Evolutionary conservation across 2,888 invertebrate genomes (phyloP).

Genomic region (Spatulosminthurus flaviceps): DNA sequence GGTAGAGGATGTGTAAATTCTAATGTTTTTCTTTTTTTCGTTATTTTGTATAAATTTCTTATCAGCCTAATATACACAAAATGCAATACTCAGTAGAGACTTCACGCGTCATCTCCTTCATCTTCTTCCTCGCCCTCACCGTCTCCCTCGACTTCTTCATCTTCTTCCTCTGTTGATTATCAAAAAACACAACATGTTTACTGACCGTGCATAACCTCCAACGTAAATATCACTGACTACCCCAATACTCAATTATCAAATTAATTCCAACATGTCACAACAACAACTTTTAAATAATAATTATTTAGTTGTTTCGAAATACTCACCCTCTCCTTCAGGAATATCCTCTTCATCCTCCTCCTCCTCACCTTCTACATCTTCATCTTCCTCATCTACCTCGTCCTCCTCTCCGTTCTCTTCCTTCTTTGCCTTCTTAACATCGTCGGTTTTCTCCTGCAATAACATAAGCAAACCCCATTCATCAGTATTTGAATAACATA

Average conservation of each 20-base stretch:
- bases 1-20: constrained; percentile 46
- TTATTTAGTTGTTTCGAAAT: constrained; percentile 8
- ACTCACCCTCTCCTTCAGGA: constrained; percentile 63
- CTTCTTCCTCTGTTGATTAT: constrained; percentile 64
- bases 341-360: constrained; percentile 73
- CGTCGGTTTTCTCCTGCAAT: constrained; percentile 76
- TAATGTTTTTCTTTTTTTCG: constrained; percentile 46
- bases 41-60: constrained; percentile 46
- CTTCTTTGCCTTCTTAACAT: constrained; percentile 81
- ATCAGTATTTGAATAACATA: no score
- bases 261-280: not conserved
- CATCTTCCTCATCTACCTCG: constrained; percentile 73
- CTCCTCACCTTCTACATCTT: constrained; percentile 72
- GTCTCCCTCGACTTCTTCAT: constrained; percentile 73
- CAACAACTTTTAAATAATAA: no score
- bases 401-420: constrained; percentile 80
- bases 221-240: not conserved
- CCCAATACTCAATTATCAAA: no score
- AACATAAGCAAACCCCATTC: constrained; percentile 45
- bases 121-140: constrained; percentile 74
- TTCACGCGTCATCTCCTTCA: constrained; percentile 71
- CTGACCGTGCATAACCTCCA: not conserved
- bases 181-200: constrained; percentile 38
- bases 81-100: constrained; percentile 54
- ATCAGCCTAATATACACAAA: constrained; percentile 60